Evolutionary conservation across 1,140 invertebrate species (phyloP).

Genomic region (Lamellibrachia luymesi): DNA sequence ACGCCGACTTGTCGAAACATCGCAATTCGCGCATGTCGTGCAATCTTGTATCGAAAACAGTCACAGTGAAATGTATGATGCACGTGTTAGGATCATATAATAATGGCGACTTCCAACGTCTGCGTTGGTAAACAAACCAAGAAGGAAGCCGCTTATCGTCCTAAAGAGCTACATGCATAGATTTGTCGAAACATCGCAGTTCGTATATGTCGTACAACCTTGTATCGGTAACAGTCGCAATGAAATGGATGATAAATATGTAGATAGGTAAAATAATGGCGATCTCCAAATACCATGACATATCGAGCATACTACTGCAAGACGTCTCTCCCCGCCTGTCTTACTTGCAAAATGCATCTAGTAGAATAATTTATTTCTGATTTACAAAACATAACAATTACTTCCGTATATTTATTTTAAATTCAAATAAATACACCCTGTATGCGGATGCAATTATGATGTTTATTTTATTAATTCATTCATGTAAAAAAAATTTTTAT

Average conservation of each 20-base stretch:
- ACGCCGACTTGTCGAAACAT: not conserved
- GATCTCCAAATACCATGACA: not conserved
- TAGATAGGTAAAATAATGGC: not conserved
- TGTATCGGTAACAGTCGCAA: not conserved
- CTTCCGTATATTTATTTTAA: too few relatives aligned
- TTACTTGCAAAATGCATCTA: too few relatives aligned
- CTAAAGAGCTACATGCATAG: not conserved
- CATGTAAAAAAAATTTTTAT: too few relatives aligned
- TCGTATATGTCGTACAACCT: not conserved
- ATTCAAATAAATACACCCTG: too few relatives aligned
- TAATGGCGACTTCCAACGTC: not conserved
- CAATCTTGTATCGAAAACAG: not conserved
- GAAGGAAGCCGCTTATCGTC: not conserved
- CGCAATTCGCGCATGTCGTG: not conserved
- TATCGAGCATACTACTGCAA: too few relatives aligned
- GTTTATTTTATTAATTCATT: too few relatives aligned
- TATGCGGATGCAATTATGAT: too few relatives aligned
- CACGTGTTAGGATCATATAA: not conserved
- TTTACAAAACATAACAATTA: too few relatives aligned
- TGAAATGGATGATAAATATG: not conserved
- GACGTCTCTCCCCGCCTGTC: too few relatives aligned
- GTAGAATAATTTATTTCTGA: too few relatives aligned
- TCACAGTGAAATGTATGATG: not conserved
- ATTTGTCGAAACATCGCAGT: not conserved
- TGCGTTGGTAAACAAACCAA: not conserved